Conservation (phyloP, 2,797 vertebrate species). For the Gallinago nigripennis region DNA sequence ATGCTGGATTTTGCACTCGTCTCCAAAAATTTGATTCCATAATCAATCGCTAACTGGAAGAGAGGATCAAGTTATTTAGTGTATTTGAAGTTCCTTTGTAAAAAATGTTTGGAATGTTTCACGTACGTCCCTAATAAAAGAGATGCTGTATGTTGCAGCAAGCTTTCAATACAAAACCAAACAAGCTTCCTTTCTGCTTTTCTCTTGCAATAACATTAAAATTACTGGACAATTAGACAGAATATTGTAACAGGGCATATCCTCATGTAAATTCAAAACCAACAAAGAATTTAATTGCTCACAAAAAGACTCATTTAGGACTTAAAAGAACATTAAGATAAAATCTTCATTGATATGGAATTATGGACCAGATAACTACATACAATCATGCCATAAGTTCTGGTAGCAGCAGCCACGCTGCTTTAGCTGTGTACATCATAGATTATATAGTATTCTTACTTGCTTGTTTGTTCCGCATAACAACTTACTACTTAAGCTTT, state of each 20-base stretch:
- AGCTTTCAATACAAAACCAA: neutral
- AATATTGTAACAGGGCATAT: neutral
- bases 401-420: neutral
- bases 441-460: neutral
- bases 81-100: neutral
- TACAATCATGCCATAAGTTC: neutral
- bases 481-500: neutral
- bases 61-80: conserved; percentile 1
- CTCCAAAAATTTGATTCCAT: conserved; percentile 98
- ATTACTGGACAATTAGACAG: neutral
- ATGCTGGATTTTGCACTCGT: conserved; percentile 97
- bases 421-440: neutral
- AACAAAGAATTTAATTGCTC: neutral
- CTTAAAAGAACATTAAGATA: neutral
- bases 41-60: conserved; percentile 94
- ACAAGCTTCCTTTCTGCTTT: neutral
- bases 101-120: neutral
- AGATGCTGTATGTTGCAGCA: neutral
- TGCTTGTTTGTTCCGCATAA: neutral
- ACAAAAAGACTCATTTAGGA: neutral
- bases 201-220: neutral
- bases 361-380: neutral
- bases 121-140: neutral
- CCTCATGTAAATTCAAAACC: neutral
- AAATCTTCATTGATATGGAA: neutral